Evolutionary conservation across 2,113 vertebrate species (phyloP).

Genomic region (Triplophysa dalaica): DNA sequence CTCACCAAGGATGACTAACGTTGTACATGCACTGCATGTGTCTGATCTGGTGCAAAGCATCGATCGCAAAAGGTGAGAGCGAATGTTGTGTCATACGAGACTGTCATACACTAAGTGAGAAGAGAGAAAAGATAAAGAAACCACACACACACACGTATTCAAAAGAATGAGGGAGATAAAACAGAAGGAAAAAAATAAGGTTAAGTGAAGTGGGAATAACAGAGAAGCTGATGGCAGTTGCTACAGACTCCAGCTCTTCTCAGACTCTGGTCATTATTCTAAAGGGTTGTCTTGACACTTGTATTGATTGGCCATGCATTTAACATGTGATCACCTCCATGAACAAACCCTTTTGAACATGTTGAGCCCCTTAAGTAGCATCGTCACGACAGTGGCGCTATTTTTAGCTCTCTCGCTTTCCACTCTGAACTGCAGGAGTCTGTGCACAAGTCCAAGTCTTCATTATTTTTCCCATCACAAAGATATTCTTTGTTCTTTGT

Average conservation of each 20-base stretch:
- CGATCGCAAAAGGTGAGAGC: neutral
- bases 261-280: neutral
- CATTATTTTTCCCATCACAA: neutral
- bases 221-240: neutral
- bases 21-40: neutral
- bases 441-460: neutral
- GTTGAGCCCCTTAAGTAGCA: constrained; percentile 5
- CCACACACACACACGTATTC: neutral
- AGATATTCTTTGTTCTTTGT: no score
- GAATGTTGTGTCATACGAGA: neutral
- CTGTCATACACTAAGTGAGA: neutral
- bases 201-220: neutral
- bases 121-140: neutral
- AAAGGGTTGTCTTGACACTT: constrained; percentile 22
- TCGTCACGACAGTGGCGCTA: neutral
- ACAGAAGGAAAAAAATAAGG: neutral
- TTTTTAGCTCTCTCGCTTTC: neutral
- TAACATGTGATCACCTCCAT: neutral
- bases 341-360: neutral
- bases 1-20: no score
- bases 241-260: neutral
- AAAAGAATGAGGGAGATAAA: neutral
- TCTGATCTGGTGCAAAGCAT: constrained; percentile 15
- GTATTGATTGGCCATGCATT: constrained; percentile 18
- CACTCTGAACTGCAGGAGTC: neutral